A percentile compares a stretch with the other conserved stretches of the same genome.
Conservation (phyloP, 2,113 vertebrate species). For the Delphinapterus leucas region DNA sequence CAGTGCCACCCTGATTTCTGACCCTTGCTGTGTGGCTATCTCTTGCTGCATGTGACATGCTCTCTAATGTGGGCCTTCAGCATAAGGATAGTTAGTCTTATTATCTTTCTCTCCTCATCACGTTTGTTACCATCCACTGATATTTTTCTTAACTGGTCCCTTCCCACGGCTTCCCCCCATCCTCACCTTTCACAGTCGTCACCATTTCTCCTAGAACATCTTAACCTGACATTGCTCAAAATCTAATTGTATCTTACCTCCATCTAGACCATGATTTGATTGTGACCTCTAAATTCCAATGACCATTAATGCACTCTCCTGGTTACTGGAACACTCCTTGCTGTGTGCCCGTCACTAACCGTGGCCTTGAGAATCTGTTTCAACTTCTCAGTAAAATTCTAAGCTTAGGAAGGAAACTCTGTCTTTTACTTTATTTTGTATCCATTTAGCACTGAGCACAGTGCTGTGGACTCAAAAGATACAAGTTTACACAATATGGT, state of each 20-base stretch:
- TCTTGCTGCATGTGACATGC: background rate
- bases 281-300: background rate
- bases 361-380: background rate
- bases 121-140: background rate
- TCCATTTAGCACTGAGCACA: background rate
- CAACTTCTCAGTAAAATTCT: background rate
- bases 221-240: background rate
- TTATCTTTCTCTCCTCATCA: background rate
- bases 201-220: background rate
- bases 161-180: background rate
- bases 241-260: background rate
- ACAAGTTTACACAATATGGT: background rate
- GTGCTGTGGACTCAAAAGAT: background rate
- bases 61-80: background rate
- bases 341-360: background rate
- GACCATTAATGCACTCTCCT: background rate
- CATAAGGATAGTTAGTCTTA: background rate
- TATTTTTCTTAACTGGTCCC: background rate
- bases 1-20: background rate
- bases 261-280: background rate
- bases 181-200: background rate
- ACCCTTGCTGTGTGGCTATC: fast-evolving
- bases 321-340: background rate
- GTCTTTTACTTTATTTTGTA: background rate
- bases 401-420: background rate